These are phyloP conservation scores for Xylota sylvarum DNA, from an alignment of 2,888 invertebrate genomes.

Conservation along the genomic window DNA sequence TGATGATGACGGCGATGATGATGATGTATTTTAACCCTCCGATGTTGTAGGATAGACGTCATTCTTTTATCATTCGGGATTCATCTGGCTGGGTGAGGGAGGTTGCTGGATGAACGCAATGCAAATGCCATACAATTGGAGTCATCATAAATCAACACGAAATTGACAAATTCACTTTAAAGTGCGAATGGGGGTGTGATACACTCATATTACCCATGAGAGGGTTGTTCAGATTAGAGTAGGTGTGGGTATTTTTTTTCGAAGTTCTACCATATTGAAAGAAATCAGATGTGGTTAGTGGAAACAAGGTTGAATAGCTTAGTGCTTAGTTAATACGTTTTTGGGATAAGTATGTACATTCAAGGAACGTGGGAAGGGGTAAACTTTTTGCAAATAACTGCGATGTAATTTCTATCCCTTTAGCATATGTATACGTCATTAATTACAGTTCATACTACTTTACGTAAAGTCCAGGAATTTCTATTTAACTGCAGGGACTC, in stretches of 20 bases:
- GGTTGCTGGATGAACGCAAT: not conserved
- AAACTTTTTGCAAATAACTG: too few relatives aligned
- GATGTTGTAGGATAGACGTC: not conserved
- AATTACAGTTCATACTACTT: too few relatives aligned
- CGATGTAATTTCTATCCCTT: too few relatives aligned
- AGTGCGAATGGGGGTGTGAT: slow-evolving; percentile 6
- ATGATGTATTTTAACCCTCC: slow-evolving; percentile 11
- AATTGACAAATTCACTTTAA: slow-evolving; percentile 24
- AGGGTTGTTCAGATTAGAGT: not conserved
- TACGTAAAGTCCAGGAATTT: too few relatives aligned
- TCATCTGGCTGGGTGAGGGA: slow-evolving; percentile 7
- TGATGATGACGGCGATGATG: slow-evolving; percentile 24
- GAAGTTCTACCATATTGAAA: not conserved
- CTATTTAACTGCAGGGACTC: too few relatives aligned
- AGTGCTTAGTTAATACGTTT: too few relatives aligned
- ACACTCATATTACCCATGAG: too few relatives aligned
- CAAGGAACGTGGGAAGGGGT: not conserved
- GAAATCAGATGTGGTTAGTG: not conserved
- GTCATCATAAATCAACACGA: slow-evolving; percentile 20
- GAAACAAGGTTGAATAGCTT: not conserved
- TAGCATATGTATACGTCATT: too few relatives aligned
- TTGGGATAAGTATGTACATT: not conserved
- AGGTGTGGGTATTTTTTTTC: not conserved
- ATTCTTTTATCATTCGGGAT: slow-evolving; percentile 16
- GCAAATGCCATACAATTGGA: slow-evolving; percentile 23